Percentiles rank a stretch among this genome's conserved stretches.
phyloP scores from a whole-genome alignment of 2,113 vertebrate genomes.

The Labeo catla region DNA sequence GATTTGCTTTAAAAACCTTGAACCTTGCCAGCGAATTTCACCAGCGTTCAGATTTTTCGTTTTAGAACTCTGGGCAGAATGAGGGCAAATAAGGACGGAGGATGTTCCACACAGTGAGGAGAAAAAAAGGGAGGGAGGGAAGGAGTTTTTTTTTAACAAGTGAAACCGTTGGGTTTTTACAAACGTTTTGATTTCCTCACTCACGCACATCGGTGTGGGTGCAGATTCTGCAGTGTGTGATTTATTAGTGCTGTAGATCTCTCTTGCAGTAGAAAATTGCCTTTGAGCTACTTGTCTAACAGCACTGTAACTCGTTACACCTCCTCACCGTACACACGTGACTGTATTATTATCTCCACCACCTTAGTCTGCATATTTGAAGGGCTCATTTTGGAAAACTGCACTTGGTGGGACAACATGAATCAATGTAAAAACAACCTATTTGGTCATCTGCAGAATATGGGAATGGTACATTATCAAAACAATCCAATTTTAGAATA shows the following conservation, averaged over 20 bases:
- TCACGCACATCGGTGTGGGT: slow-evolving; percentile 7
- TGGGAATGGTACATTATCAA: not conserved
- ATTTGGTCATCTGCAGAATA: slow-evolving; percentile 35
- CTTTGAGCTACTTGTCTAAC: slow-evolving; percentile 26
- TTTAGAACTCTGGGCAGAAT: not conserved
- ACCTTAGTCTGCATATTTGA: slow-evolving; percentile 20
- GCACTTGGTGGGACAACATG: not conserved
- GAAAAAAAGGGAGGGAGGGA: not conserved
- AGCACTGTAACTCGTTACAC: slow-evolving; percentile 2
- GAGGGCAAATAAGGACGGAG: slow-evolving; percentile 18
- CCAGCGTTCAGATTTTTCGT: slow-evolving; percentile 1
- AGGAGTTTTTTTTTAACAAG: not conserved
- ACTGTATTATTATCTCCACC: not conserved
- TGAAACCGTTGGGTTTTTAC: not conserved
- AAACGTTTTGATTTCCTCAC: slow-evolving; percentile 24
- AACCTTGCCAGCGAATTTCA: not conserved
- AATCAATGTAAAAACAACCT: slow-evolving; percentile 47
- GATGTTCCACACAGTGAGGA: not conserved
- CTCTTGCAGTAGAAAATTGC: not conserved
- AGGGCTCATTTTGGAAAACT: slow-evolving; percentile 23
- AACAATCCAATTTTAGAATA: not conserved
- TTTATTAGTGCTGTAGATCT: slow-evolving; percentile 23
- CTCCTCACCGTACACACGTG: not conserved
- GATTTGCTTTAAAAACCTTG: slow-evolving; percentile 43
- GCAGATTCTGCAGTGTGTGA: not conserved